Base-by-base conservation (phyloP, 1,140 invertebrate genomes). In the Diorhabda elongata region DNA sequence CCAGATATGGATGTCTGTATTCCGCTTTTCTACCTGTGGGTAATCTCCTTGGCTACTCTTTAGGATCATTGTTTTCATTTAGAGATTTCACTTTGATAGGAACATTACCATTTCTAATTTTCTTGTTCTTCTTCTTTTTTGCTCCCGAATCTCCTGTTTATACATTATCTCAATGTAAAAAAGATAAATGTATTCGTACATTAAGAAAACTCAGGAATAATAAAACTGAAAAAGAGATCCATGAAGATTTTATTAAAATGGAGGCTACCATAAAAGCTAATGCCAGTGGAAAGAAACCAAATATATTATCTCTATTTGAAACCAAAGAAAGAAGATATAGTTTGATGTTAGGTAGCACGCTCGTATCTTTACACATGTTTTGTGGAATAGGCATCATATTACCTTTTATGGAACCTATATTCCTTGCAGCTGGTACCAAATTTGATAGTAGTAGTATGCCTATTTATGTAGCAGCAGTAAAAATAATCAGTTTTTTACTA, bases 81-180 rank as follows among this genome's bases (percentile, higher is more conserved):
- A 77, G 81, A 56, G 82, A 81, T 2, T 83, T 93, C 8, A 88
- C 90, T 70, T 86, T 90, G 69, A 79, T 86, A 2, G 89, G 88
- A 69, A 81, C 87, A 2, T 79, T 85, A 0, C 76, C 90, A 47
- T 89, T 89, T 0, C 72, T 88, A 1, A 41, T 88, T 1, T 91
- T 93, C 79, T 77, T 90, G 47, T 73, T 91, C 0, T 67, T 85
- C 0, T 87, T 89, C 72, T 91, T 91, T 82, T 87, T 89, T 63
- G 90, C 95, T 83, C 94, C 94, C 0, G 94, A 97, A 77, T 91
- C 91, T 42, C 94, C 94, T 0, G 89, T 88, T 64, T 92, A 86
- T 69, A 82, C 90, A 47, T 79, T 92, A 1, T 81, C 82, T 5
- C 86, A 86, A 75, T 83, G 82, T 11, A 83, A 86, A 26, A 84